Evolutionary conservation across 1,140 invertebrate genomes (phyloP).

Genomic region (Coenobita brevimanus): DNA sequence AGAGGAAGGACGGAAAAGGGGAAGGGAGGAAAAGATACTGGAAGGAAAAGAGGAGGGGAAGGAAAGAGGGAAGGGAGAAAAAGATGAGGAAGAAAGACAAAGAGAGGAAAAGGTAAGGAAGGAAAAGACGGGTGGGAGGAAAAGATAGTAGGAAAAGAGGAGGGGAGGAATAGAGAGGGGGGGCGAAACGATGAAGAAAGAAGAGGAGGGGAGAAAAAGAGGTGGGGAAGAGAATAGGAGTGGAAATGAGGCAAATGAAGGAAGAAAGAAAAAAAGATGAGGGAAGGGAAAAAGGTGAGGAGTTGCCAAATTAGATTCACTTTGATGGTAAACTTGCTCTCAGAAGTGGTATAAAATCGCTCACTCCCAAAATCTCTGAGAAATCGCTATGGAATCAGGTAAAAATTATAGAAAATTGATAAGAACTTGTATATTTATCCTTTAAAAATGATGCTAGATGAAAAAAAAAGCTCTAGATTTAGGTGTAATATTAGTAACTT

Average conservation of each 20-base stretch:
- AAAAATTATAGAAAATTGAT: no score
- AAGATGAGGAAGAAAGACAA: no score
- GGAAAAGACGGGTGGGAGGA: conserved; percentile 4
- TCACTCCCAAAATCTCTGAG: no score
- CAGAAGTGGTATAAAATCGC: no score
- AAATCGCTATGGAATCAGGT: no score
- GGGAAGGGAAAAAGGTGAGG: neutral
- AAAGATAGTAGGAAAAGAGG: conserved; percentile 14
- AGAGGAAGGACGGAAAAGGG: no score
- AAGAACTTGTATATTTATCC: no score
- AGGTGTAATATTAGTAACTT: no score
- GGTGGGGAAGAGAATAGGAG: neutral
- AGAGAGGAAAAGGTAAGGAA: neutral
- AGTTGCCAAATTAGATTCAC: neutral
- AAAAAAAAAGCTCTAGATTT: no score
- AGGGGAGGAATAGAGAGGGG: neutral
- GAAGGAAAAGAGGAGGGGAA: neutral
- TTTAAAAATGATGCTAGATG: no score
- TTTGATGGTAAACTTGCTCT: no score
- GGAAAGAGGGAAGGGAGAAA: neutral
- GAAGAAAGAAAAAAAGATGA: neutral
- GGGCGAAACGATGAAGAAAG: neutral
- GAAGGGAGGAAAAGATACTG: no score
- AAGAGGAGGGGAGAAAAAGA: neutral
- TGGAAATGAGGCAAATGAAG: neutral